Evolutionary conservation across 2,888 invertebrate species (phyloP), one percentile per base, ranked within the genome.

Genomic region (Uloborus plumipes): DNA sequence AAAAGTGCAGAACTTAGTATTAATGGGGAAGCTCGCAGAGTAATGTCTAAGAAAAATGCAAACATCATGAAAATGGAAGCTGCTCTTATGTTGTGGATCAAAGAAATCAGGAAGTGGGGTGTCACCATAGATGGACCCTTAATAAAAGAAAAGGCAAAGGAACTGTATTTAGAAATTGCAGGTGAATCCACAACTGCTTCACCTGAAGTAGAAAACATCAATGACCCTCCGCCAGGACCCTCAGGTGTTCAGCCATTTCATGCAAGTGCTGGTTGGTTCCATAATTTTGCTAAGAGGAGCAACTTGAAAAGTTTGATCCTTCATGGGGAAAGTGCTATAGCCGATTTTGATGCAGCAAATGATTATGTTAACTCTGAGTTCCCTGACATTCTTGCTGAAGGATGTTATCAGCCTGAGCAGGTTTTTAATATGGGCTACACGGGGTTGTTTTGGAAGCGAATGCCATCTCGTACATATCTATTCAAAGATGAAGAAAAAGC

Each of bases 141-240:
- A 53, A 53, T 53, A 53, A 53, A 53, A 53, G 53, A 53, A 53
- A 53, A 53, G 53, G 53, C 53, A 7, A 53, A 53, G n/a, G 16
- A 53, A 53, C 53, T 53, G 53, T 53, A 53, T 53, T 53, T 53
- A 16, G 53, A 53, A 6, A 53, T 53, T n/a, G 53, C n/a, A 53
- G 15, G 53, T 53, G 53, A 53, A 53, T 53, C 53, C 6, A 53
- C 53, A n/a, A 53, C 53, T 53, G 53, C 53, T 53, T 7, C 53
- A n/a, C 2, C 53, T 53, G 53, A 53, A 53, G 53, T 16, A 53
- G 53, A n/a, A 53, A 53, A 53, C 53, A 53, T 6, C 6, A 7
- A 53, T n/a, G 3, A 53, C 1, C 16, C 6, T 53, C 53, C 2
- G 53, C 53, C 53, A 53, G n/a, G 53, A 53, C 53, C 53, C 53